Conservation (phyloP, 2,797 vertebrate species). For the Cercopithecus mitis region DNA sequence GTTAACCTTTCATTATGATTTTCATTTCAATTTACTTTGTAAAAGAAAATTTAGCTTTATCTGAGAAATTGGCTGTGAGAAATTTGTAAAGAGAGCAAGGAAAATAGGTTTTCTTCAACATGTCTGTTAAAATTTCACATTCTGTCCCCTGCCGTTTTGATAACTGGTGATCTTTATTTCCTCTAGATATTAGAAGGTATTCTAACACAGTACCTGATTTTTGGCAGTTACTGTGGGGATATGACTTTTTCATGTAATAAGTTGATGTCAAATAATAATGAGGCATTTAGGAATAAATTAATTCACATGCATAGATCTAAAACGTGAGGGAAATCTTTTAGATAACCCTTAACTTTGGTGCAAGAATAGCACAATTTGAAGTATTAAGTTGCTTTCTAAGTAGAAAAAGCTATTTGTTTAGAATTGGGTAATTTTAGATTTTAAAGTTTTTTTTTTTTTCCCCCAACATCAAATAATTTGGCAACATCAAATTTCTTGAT, state of each 20-base stretch:
- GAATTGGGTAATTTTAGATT: conserved; percentile 55
- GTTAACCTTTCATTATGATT: conserved; percentile 64
- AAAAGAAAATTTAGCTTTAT: conserved; percentile 47
- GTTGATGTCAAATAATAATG: conserved; percentile 42
- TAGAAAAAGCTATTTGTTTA: conserved; percentile 42
- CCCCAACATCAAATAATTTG: neutral
- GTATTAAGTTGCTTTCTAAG: conserved; percentile 31
- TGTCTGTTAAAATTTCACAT: conserved; percentile 27
- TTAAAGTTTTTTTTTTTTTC: conserved; percentile 30
- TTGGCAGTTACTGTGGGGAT: conserved; percentile 10
- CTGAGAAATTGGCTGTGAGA: conserved; percentile 37
- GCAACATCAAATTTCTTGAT: conserved; percentile 38
- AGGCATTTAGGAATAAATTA: conserved; percentile 49
- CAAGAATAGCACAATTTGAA: conserved; percentile 24
- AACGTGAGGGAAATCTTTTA: conserved; percentile 36
- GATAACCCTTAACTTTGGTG: conserved; percentile 43
- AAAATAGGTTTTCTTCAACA: conserved; percentile 21
- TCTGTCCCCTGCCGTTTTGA: conserved; percentile 4
- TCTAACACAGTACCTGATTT: conserved; percentile 25
- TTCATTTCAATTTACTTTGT: conserved; percentile 52
- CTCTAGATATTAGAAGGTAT: conserved; percentile 13
- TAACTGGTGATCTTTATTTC: conserved; percentile 40
- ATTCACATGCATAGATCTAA: neutral
- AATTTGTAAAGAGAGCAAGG: conserved; percentile 55
- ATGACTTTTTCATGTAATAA: conserved; percentile 47